Percentiles rank a stretch among this genome's conserved stretches.
Conservation (phyloP, 30 jellyfish, hydroid and myxozoan genomes). For the Hydractinia echinata region DNA sequence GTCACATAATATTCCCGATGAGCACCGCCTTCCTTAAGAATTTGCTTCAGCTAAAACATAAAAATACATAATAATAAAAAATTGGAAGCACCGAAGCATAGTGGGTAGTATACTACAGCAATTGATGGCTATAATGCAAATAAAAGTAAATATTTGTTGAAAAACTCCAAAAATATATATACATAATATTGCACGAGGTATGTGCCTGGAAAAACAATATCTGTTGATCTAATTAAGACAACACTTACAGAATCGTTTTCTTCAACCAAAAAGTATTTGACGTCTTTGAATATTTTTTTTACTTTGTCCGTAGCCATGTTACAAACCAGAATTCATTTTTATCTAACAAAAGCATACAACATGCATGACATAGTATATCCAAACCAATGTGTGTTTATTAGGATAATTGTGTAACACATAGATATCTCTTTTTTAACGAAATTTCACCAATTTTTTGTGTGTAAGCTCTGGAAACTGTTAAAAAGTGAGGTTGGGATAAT, state of each 20-base stretch:
- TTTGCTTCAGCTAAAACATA: slow-evolving; percentile 44
- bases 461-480: no score
- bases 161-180: not conserved
- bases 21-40: slow-evolving; percentile 65
- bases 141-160: not conserved
- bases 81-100: not conserved
- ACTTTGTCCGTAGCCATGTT: slow-evolving; percentile 6
- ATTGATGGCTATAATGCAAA: not conserved
- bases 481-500: no score
- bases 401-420: no score
- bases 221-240: no score
- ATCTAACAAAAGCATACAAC: not conserved
- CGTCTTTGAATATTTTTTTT: slow-evolving; percentile 6
- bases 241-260: slow-evolving; percentile 9
- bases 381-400: no score
- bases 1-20: slow-evolving; percentile 70
- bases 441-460: no score
- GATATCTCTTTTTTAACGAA: no score
- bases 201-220: no score
- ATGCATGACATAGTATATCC: not conserved
- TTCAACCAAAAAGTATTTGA: slow-evolving; percentile 7
- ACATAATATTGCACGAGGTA: not conserved
- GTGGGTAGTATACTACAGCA: not conserved
- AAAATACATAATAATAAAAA: not conserved
- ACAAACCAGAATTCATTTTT: not conserved